Conservation (phyloP, 2,797 vertebrate genomes). For the Macropodus opercularis region DNA sequence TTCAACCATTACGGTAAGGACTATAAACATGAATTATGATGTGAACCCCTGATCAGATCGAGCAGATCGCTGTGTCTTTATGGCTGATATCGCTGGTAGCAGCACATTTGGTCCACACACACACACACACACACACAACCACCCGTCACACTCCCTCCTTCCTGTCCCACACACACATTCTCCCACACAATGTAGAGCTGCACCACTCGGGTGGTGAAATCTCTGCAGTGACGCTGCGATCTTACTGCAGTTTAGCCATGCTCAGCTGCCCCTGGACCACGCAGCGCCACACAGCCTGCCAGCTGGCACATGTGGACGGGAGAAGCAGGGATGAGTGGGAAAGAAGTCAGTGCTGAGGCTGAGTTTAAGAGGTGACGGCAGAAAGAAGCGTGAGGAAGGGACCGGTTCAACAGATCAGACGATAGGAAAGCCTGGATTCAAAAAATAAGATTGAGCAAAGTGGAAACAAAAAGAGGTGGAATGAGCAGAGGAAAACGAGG, state of each 20-base stretch:
- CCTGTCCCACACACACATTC: slow-evolving; percentile 20
- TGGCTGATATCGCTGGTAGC: slow-evolving; percentile 47
- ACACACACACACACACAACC: slow-evolving; percentile 19
- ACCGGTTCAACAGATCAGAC: slow-evolving; percentile 7
- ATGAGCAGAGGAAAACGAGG: slow-evolving; percentile 18
- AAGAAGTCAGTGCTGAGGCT: slow-evolving; percentile 25
- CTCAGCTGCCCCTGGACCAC: slow-evolving; percentile 73
- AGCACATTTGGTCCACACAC: slow-evolving; percentile 53
- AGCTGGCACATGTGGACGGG: slow-evolving; percentile 55
- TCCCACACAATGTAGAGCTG: slow-evolving; percentile 52
- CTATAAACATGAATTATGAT: slow-evolving; percentile 48
- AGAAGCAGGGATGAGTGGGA: slow-evolving; percentile 26
- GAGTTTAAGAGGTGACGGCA: slow-evolving; percentile 18
- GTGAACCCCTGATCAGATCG: slow-evolving; percentile 50
- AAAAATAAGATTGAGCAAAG: slow-evolving; percentile 6
- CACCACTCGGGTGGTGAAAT: slow-evolving; percentile 67
- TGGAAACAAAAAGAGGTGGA: slow-evolving; percentile 17
- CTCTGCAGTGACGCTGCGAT: slow-evolving; percentile 76
- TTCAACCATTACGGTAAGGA: slow-evolving; percentile 53
- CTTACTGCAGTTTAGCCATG: slow-evolving; percentile 80
- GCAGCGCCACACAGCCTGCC: slow-evolving; percentile 64
- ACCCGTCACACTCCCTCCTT: slow-evolving; percentile 26
- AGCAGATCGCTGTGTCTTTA: slow-evolving; percentile 34
- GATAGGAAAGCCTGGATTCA: slow-evolving; percentile 10
- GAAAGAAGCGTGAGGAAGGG: slow-evolving; percentile 12